Percentiles rank a stretch among this genome's conserved stretches.
Evolutionary conservation across 2,113 vertebrate species (phyloP).

Genomic region (Corydoras maculifer): DNA sequence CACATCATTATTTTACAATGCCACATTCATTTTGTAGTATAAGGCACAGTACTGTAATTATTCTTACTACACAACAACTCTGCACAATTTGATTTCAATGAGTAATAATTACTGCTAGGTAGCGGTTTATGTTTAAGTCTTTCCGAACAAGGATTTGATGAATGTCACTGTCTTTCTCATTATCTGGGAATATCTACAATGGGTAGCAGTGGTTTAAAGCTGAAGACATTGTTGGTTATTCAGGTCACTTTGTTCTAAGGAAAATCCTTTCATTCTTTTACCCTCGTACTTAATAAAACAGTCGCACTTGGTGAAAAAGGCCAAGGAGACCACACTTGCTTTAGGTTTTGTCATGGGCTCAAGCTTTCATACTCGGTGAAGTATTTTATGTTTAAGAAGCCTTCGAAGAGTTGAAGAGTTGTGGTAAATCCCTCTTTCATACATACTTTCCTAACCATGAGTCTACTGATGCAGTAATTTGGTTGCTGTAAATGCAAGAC

Average conservation of each 20-base stretch:
- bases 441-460: too few species aligned
- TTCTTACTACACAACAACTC: background rate
- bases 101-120: background rate
- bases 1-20: background rate
- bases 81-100: background rate
- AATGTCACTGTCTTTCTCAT: conserved; percentile 1
- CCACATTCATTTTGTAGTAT: background rate
- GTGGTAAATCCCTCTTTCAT: too few species aligned
- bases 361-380: too few species aligned
- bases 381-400: too few species aligned
- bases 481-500: too few species aligned
- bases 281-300: too few species aligned
- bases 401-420: too few species aligned
- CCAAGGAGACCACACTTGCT: too few species aligned
- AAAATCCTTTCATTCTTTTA: background rate
- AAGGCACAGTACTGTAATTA: background rate
- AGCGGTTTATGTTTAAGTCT: conserved; percentile 23
- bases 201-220: conserved; percentile 5
- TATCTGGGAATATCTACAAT: background rate
- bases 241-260: conserved; percentile 40
- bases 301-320: too few species aligned
- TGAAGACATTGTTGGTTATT: conserved; percentile 15
- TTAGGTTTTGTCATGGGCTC: too few species aligned
- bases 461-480: too few species aligned
- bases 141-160: conserved; percentile 1